Evolutionary conservation across 2,797 vertebrate genomes (phyloP).

Genomic region (Coluber constrictor): DNA sequence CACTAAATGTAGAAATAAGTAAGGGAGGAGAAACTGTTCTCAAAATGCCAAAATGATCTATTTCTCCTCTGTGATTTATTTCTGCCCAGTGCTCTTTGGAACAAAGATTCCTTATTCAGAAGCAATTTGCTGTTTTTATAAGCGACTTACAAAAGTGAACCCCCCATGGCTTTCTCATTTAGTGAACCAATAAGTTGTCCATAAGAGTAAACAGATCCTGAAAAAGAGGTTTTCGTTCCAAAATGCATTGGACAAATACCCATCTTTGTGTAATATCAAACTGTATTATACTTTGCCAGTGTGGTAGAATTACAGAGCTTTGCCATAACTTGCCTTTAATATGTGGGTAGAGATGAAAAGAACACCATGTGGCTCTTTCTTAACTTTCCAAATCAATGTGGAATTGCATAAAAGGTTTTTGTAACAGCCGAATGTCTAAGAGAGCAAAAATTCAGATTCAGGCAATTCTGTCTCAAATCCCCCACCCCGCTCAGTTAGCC

Average conservation of each 20-base stretch:
- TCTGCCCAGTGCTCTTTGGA: background rate
- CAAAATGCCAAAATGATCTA: background rate
- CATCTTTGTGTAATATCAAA: background rate
- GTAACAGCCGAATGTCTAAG: background rate
- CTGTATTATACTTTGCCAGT: background rate
- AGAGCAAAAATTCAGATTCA: background rate
- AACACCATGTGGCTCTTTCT: background rate
- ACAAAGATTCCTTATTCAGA: background rate
- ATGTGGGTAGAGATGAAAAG: background rate
- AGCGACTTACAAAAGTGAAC: background rate
- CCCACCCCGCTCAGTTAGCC: background rate
- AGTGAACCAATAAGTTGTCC: background rate
- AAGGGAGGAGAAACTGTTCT: background rate
- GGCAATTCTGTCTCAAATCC: background rate
- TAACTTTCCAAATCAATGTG: background rate
- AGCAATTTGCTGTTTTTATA: background rate
- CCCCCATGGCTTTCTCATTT: background rate
- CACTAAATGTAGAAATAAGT: background rate
- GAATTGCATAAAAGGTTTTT: background rate
- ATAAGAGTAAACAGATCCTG: background rate
- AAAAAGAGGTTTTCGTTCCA: background rate
- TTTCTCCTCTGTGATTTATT: background rate
- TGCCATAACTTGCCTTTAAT: background rate
- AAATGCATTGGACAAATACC: background rate
- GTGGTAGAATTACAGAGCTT: background rate